Evolutionary conservation across 2,888 invertebrate genomes (phyloP).

Genomic region (Lacanobia oleracea): DNA sequence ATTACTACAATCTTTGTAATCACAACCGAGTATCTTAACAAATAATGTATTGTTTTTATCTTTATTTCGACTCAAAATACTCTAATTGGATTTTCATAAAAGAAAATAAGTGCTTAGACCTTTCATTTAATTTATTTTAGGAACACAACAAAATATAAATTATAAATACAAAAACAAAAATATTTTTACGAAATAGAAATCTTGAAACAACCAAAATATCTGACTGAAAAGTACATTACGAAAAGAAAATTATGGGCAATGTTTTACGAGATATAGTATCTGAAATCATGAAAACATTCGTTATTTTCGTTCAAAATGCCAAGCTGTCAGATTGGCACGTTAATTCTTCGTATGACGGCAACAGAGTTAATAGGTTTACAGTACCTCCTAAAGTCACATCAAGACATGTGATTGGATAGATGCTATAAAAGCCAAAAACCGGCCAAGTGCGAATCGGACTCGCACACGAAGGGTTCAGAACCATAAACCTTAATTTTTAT

Average conservation of each 20-base stretch:
- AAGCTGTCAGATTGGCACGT: background rate
- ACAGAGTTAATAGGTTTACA: constrained; percentile 29
- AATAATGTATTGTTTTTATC: background rate
- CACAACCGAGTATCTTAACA: background rate
- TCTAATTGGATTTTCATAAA: background rate
- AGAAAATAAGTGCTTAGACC: background rate
- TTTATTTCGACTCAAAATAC: background rate
- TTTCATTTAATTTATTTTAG: background rate
- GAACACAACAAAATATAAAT: no score
- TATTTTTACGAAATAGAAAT: no score
- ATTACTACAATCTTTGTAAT: constrained; percentile 35
- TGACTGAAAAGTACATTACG: constrained; percentile 4
- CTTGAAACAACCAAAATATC: background rate
- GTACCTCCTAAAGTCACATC: constrained; percentile 16
- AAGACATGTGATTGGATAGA: background rate
- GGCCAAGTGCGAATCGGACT: no score
- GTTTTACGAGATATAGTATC: background rate
- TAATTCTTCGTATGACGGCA: constrained; percentile 1
- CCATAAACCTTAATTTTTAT: no score
- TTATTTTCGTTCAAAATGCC: background rate
- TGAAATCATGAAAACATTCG: constrained; percentile 2
- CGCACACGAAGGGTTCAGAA: no score
- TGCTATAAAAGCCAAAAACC: constrained; percentile 20
- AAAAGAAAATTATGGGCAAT: background rate
- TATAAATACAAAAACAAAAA: no score